Conservation (phyloP, 2,113 vertebrate species). For the Halichoeres trimaculatus region DNA sequence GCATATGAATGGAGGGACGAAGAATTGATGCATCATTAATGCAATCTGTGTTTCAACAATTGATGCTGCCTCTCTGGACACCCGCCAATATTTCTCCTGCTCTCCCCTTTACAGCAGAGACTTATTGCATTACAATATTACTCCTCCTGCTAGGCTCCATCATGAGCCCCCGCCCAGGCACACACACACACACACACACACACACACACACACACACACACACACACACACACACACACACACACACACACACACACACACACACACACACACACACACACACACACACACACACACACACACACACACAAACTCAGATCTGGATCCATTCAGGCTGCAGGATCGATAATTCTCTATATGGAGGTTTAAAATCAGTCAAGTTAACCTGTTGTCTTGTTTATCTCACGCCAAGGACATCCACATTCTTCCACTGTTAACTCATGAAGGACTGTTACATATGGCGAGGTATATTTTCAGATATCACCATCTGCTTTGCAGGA, state of each 20-base stretch:
- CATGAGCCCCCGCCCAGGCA: too few relatives aligned
- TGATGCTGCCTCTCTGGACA: constrained; percentile 41
- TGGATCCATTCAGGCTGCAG: background rate
- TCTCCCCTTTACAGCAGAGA: constrained; percentile 20
- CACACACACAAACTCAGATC: background rate
- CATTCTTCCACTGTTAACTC: too few relatives aligned
- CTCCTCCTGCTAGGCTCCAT: constrained; percentile 1
- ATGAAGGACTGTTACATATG: too few relatives aligned
- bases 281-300: too few relatives aligned
- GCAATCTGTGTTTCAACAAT: constrained; percentile 45
- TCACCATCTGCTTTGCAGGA: too few relatives aligned
- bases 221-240: too few relatives aligned
- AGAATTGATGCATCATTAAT: constrained; percentile 53
- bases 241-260: too few relatives aligned
- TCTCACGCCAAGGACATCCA: background rate
- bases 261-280: too few relatives aligned
- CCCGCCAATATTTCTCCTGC: constrained; percentile 20
- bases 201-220: too few relatives aligned
- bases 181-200: too few relatives aligned
- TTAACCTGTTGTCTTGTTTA: background rate
- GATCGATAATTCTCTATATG: background rate
- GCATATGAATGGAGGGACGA: constrained; percentile 21
- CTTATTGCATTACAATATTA: constrained; percentile 28
- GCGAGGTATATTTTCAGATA: too few relatives aligned
- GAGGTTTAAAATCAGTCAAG: background rate